Evolutionary conservation across 2,888 invertebrate genomes (phyloP), one percentile per base, ranked within the genome.

Genomic region (Ctenicera cuprea): DNA sequence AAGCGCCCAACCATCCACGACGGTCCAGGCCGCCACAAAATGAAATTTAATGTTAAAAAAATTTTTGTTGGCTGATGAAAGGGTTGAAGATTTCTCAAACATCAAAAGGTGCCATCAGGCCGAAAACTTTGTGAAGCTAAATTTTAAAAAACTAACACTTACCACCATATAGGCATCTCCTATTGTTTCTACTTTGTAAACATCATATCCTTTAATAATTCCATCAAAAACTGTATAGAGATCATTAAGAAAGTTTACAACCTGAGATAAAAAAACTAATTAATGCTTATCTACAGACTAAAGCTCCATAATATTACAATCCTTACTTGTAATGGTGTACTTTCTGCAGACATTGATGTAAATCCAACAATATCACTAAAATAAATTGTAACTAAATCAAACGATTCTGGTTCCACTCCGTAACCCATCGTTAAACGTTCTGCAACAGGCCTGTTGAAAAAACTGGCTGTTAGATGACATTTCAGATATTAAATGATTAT

Each of bases 181-280:
- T 75, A 97, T 97, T 48, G 97, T 97, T 88, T 97, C 97, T 75
- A 98, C 98, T 89, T 99, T 99, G 87, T 99, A 99, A 54, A 99
- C 99, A 86, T 98, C 97, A 86, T 97, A 99, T 82, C 97, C 96
- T 87, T 96, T 94, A 81, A 98, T 98, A 83, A 98, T 97, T 82
- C 95, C 91, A 88, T 99, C 98, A 87, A 99, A 99, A 78, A 97
- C 92, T 61, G 98, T 98, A 88, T 99, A 99, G 85, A 99, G 91
- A 88, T 98, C 98, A 89, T 99, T 99, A 77, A 99, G 91, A 87
- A 99, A 97, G 87, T 96, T 97, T 67, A 99, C 98, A 82, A 99
- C 94, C 92, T 94, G 85, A 9, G 87, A 84, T 26, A 59, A 16
- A 54, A 20, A 11, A 30, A 14, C 52, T 52, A 45, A 48, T 57